These are phyloP conservation scores for Diadophis punctatus DNA, from an alignment of 2,113 vertebrate genomes.

Conservation along the genomic window DNA sequence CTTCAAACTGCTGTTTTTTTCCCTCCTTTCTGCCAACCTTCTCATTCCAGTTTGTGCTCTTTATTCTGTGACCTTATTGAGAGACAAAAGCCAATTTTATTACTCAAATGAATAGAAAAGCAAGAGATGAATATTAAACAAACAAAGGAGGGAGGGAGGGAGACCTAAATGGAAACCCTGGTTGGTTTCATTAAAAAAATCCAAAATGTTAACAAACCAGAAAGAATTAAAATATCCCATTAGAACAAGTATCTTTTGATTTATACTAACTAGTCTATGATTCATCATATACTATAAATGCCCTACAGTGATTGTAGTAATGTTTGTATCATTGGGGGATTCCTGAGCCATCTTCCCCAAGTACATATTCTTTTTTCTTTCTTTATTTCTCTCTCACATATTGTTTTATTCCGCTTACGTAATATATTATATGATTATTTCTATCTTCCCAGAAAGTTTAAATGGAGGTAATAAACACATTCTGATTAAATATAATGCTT, in stretches of 20 bases:
- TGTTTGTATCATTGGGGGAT: not conserved
- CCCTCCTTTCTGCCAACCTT: not conserved
- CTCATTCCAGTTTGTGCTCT: not conserved
- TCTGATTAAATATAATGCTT: not conserved
- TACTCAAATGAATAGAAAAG: not conserved
- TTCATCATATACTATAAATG: not conserved
- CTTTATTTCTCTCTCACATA: not conserved
- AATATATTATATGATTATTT: not conserved
- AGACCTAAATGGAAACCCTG: not conserved
- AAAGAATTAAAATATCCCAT: not conserved
- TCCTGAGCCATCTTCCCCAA: not conserved
- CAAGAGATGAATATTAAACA: not conserved
- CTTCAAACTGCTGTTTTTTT: not conserved
- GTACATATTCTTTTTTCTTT: not conserved
- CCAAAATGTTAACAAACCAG: not conserved
- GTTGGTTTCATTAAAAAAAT: not conserved
- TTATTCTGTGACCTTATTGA: not conserved
- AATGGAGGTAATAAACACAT: not conserved
- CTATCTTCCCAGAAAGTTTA: not conserved
- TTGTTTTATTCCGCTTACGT: not conserved
- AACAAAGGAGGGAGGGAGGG: not conserved
- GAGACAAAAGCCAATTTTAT: not conserved
- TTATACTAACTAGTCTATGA: not conserved
- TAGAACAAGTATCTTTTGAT: not conserved
- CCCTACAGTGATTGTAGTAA: not conserved